Conservation (phyloP, 1,140 invertebrate species). For the Carposina sasakii region DNA sequence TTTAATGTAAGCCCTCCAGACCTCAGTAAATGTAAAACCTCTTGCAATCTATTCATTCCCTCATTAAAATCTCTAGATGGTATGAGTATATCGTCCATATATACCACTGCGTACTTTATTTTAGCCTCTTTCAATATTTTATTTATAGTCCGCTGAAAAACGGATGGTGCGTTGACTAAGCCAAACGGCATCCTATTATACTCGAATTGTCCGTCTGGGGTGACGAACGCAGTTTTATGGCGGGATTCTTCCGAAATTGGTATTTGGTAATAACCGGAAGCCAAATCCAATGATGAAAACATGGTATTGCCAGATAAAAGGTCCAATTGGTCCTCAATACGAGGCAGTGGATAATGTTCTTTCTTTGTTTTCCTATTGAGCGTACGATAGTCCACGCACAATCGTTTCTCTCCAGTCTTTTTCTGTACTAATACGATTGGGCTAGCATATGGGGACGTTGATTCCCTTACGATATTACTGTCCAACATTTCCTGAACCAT, state of each 20-base stretch:
- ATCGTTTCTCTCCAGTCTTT: slow-evolving; percentile 19
- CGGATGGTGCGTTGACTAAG: background rate
- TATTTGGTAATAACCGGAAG: slow-evolving; percentile 36
- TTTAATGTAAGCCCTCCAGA: slow-evolving; percentile 18
- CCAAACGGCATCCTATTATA: slow-evolving; percentile 1
- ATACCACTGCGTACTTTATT: slow-evolving; percentile 21
- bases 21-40: slow-evolving; percentile 24
- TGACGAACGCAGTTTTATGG: slow-evolving; percentile 4
- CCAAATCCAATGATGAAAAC: slow-evolving; percentile 5
- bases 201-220: background rate
- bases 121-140: background rate
- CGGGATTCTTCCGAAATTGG: slow-evolving; percentile 10
- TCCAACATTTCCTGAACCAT: slow-evolving; percentile 37
- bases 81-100: slow-evolving; percentile 22
- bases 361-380: slow-evolving; percentile 2
- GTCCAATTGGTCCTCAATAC: slow-evolving; percentile 4
- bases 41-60: slow-evolving; percentile 15
- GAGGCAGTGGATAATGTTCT: slow-evolving; percentile 3
- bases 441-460: slow-evolving; percentile 22
- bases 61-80: background rate
- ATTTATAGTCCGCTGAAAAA: background rate
- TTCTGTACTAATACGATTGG: slow-evolving; percentile 20
- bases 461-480: slow-evolving; percentile 36
- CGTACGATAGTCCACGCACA: slow-evolving; percentile 10
- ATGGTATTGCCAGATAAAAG: background rate